Base-by-base conservation (phyloP, 2,797 vertebrate genomes). In the Syngnathus rostellatus region DNA sequence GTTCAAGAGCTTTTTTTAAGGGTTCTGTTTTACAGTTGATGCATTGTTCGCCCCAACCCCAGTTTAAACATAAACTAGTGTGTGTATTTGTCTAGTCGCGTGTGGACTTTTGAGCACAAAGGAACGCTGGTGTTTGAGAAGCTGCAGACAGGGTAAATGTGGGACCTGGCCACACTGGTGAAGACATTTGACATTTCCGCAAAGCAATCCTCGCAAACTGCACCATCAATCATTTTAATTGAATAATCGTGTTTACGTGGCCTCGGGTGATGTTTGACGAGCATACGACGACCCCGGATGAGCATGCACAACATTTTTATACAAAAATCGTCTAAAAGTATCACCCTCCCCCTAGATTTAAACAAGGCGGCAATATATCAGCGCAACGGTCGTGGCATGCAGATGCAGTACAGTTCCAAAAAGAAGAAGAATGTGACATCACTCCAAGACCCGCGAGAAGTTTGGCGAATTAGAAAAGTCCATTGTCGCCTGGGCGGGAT, bases 401-500 rank as follows among this genome's bases (percentile, higher is more conserved):
- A 58, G 23, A 58, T 16, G 59, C 3, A 5, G 51, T 65, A 68
- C 66, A 63, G 39, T 57, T 38, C 6, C 7, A 45, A 17, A 67
- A 68, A 57, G 63, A 68, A 75, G 1, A 7, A 65, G 64, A 62
- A 17, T 10, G 65, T 2, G 21, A 16, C 64, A 71, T 67, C 31
- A 78, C 80, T 77, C 72, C 41, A 51, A 45, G 55, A 54, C 6
- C 23, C 48, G 69, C 39, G 19, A 54, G 68, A 72, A 55, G 48
- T 75, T 45, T 39, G 60, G 53, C 60, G 46, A 69, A 66, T 41
- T 63, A 64, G 55, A 62, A 72, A 71, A 57, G 16, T 55, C 53
- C 69, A 17, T 37, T 16, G 55, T 31, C 65, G 51, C 38, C 64
- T 21, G 21, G 53, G 53, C 58, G 45, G 67, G 50, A 70, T 39